Conservation (phyloP, 2,888 invertebrate genomes). For the Pachydiplax longipennis region DNA sequence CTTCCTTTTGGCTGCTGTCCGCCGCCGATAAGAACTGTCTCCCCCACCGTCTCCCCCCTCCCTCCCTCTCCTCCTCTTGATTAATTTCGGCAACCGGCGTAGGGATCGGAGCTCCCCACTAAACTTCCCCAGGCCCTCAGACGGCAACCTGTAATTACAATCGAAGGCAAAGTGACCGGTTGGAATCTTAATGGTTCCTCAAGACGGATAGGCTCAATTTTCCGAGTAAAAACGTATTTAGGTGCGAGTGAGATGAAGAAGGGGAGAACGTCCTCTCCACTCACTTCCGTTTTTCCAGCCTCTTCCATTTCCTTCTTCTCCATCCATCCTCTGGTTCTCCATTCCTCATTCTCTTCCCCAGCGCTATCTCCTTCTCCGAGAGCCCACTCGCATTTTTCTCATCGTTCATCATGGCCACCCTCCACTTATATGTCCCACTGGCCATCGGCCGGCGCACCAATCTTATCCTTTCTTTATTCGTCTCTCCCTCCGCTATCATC, state of each 20-base stretch:
- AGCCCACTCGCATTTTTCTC: neutral
- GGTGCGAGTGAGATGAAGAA: neutral
- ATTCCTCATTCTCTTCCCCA: neutral
- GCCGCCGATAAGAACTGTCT: constrained; percentile 38
- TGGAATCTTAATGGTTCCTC: constrained; percentile 38
- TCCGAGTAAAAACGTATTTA: constrained; percentile 42
- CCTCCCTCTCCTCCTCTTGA: neutral
- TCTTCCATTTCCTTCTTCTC: neutral
- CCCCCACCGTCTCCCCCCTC: neutral
- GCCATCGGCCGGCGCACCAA: neutral
- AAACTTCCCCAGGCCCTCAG: constrained; percentile 23
- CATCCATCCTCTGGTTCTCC: neutral
- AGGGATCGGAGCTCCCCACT: constrained; percentile 31
- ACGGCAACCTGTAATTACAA: constrained; percentile 40
- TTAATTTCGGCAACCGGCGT: constrained; percentile 40
- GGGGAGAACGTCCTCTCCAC: neutral
- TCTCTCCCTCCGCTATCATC: neutral
- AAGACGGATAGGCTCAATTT: constrained; percentile 42
- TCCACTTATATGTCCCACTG: neutral
- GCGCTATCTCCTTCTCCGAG: neutral
- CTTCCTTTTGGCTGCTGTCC: constrained; percentile 26
- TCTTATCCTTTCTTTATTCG: constrained; percentile 1
- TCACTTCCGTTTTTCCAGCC: neutral
- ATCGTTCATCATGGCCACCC: neutral
- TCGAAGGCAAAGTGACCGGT: constrained; percentile 44